Evolutionary conservation across 2,888 invertebrate species (phyloP).

Genomic region (Microplitis manilae): DNA sequence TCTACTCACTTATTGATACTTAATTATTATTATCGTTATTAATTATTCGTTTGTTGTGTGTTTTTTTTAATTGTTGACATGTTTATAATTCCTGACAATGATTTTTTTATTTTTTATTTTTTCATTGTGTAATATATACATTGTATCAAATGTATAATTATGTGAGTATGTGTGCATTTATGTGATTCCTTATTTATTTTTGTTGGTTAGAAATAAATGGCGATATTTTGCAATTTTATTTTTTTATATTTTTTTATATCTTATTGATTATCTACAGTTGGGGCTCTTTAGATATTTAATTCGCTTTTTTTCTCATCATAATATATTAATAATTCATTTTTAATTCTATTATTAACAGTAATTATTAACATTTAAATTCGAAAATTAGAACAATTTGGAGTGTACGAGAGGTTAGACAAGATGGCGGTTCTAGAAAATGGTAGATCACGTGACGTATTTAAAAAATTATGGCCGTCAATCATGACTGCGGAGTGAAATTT

Average conservation of each 20-base stretch:
- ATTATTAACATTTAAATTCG: too few species aligned
- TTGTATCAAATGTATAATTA: not conserved
- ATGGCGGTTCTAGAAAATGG: too few species aligned
- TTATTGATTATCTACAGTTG: not conserved
- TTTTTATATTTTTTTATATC: not conserved
- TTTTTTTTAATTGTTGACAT: constrained; percentile 29
- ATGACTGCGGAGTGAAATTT: too few species aligned
- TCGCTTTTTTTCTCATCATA: too few species aligned
- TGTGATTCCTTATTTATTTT: constrained; percentile 28
- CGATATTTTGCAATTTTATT: not conserved
- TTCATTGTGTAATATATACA: not conserved
- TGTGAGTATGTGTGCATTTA: not conserved
- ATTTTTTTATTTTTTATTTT: not conserved
- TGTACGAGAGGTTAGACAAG: too few species aligned
- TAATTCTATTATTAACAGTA: too few species aligned
- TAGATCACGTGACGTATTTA: too few species aligned
- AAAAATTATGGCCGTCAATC: too few species aligned
- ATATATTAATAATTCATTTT: too few species aligned
- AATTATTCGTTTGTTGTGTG: not conserved
- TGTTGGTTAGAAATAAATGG: not conserved
- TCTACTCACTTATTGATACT: constrained; percentile 43
- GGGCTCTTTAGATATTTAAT: too few species aligned
- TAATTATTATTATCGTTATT: constrained; percentile 44
- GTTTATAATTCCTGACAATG: constrained; percentile 21
- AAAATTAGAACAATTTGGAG: too few species aligned